A percentile compares a stretch with the other conserved stretches of the same genome.
Evolutionary conservation across 2,888 invertebrate genomes (phyloP).

Genomic region (Philopedon plagiatum): DNA sequence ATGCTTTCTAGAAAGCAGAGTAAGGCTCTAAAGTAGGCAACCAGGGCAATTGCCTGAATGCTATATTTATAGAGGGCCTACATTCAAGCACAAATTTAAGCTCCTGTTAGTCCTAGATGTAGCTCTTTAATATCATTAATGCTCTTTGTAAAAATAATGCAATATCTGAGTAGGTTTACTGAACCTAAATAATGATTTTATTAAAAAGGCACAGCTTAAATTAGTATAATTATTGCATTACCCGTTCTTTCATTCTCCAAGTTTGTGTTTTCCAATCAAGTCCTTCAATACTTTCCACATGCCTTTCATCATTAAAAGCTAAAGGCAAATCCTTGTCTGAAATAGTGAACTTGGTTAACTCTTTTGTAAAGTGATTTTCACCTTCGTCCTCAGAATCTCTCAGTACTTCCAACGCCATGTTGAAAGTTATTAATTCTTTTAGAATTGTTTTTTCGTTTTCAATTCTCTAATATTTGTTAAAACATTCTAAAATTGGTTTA

Average conservation of each 20-base stretch:
- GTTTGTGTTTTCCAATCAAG: slow-evolving; percentile 79
- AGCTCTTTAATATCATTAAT: too few species aligned
- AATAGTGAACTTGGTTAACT: slow-evolving; percentile 1
- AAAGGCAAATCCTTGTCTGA: slow-evolving; percentile 79
- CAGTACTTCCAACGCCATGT: slow-evolving; percentile 1
- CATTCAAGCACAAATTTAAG: too few species aligned
- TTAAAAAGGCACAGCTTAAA: neutral
- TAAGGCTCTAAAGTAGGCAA: too few species aligned
- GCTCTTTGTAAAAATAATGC: too few species aligned
- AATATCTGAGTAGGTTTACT: neutral
- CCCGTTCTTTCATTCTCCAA: slow-evolving; percentile 95
- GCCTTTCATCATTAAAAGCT: slow-evolving; percentile 81
- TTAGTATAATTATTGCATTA: slow-evolving; percentile 64
- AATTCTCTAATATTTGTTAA: slow-evolving; percentile 19
- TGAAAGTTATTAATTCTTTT: neutral
- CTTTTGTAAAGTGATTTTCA: neutral
- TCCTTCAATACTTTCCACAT: slow-evolving; percentile 81
- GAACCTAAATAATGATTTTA: neutral
- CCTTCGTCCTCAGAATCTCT: neutral
- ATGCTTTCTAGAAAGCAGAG: too few species aligned
- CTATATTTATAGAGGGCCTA: too few species aligned
- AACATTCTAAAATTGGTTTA: slow-evolving; percentile 41
- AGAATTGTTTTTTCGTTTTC: neutral
- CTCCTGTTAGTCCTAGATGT: too few species aligned
- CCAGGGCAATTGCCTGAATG: too few species aligned